Evolutionary conservation across 2,797 vertebrate species (phyloP), one percentile per base, ranked within the genome.

Genomic region (Ctenopoma kingsleyae): DNA sequence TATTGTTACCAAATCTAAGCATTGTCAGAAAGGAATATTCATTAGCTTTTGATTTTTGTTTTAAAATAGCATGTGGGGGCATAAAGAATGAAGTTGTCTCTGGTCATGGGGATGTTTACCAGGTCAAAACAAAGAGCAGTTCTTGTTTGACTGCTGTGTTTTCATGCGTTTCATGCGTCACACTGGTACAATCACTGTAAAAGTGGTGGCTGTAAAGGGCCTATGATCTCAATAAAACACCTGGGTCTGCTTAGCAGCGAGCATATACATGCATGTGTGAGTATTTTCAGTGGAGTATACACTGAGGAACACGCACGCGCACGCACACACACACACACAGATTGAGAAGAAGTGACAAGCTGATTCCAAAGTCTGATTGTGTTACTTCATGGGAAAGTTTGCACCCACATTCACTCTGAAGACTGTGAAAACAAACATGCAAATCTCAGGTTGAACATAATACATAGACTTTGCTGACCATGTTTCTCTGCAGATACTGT

Each of bases 111-210:
- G 66, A 41, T 53, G 57, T 72, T 78, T 82, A 68, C 32, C 36
- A 50, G 64, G 54, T 12, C 3, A 4, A 36, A 20, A 63, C 16
- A 22, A 25, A 41, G 72, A 58, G 50, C 67, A 13, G 44, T 46
- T 49, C 38, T 75, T 80, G 61, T 85, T 80, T 83, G 58, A 69
- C 56, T 68, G 68, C 25, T 46, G 75, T 87, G 62, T 61, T 81
- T 69, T 74, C 63, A 67, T 82, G 67, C 51, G 63, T 81, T 69
- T 74, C 63, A 67, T 82, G 67, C 53, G 63, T 84, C 82, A 81
- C 85, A 89, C 83, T 84, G 88, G 87, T 52, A 76, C 67, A 68
- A 69, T 74, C 77, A 60, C 74, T 73, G 86, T 82, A 76, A 89
- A 88, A 84, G 57, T 35, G 51, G 62, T 49, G 55, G 59, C 76